These are phyloP conservation scores for Halotydeus destructor DNA, from an alignment of 1,140 invertebrate genomes.

Conservation along the genomic window DNA sequence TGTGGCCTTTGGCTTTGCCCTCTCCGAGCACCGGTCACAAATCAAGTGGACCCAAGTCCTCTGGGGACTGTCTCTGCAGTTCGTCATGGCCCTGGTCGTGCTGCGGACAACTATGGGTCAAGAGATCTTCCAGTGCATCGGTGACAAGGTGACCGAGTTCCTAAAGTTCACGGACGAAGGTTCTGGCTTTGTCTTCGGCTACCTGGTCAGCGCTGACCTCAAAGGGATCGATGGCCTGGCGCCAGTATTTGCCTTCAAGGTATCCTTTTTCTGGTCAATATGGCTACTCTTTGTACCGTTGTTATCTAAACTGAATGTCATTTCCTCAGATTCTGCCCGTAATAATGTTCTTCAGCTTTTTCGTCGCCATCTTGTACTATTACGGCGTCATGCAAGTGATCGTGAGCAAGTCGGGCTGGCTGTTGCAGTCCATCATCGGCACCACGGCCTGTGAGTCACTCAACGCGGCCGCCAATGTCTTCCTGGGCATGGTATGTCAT, in stretches of 20 bases:
- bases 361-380: conserved; percentile 68
- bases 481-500: conserved; percentile 51
- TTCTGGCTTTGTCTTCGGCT: conserved; percentile 63
- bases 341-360: conserved; percentile 74
- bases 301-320: neutral
- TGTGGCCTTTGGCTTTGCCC: conserved; percentile 21
- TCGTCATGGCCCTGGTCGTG: conserved; percentile 59
- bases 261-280: conserved; percentile 31
- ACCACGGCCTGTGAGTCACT: conserved; percentile 82
- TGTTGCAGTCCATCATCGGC: conserved; percentile 44
- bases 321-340: conserved; percentile 50
- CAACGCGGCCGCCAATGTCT: conserved; percentile 69
- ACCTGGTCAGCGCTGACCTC: conserved; percentile 33
- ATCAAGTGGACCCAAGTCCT: conserved; percentile 53
- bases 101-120: conserved; percentile 60
- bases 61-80: conserved; percentile 61
- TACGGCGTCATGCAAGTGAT: conserved; percentile 64
- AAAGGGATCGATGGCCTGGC: conserved; percentile 2
- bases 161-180: conserved; percentile 52
- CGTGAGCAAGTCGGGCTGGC: conserved; percentile 56
- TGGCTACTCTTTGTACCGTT: neutral
- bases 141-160: conserved; percentile 46
- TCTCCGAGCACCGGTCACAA: conserved; percentile 24
- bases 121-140: conserved; percentile 51
- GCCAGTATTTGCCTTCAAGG: conserved; percentile 56